Conservation (phyloP, 2,888 invertebrate genomes). For the Polydesmus complanatus region DNA sequence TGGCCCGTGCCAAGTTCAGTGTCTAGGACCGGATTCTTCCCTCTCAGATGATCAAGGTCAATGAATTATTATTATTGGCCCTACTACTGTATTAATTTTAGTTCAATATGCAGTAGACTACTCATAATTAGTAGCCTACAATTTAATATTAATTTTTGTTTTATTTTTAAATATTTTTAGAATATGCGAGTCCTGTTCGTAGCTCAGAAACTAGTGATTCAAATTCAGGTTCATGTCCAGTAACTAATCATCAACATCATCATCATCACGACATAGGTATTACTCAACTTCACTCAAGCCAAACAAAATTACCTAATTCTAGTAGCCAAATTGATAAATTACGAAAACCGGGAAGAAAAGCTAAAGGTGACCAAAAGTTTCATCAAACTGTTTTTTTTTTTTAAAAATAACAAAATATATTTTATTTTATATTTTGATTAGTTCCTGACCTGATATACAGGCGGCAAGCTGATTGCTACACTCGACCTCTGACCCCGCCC, state of each 20-base stretch:
- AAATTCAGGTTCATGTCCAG: conserved; percentile 16
- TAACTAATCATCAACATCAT: neutral
- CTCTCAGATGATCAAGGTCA: conserved; percentile 19
- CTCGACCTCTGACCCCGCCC: conserved; percentile 12
- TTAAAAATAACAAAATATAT: neutral
- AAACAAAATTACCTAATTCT: neutral
- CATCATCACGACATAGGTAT: neutral
- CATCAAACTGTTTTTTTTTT: neutral
- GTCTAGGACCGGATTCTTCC: conserved; percentile 16
- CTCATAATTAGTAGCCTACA: neutral
- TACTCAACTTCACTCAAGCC: conserved; percentile 4
- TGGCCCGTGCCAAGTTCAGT: neutral
- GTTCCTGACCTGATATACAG: conserved; percentile 19
- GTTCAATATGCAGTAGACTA: no score
- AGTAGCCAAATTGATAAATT: conserved; percentile 15
- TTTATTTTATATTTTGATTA: conserved; percentile 1
- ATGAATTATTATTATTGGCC: no score
- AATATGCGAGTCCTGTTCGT: conserved; percentile 19
- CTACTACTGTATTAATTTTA: no score
- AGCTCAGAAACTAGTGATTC: conserved; percentile 20
- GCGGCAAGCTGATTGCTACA: conserved; percentile 17
- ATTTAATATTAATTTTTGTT: neutral
- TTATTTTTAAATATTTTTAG: conserved; percentile 9
- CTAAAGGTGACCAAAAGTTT: conserved; percentile 15
- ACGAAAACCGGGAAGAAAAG: conserved; percentile 18